Conservation (phyloP, 1,140 invertebrate species). For the Euglossa dilemma region DNA sequence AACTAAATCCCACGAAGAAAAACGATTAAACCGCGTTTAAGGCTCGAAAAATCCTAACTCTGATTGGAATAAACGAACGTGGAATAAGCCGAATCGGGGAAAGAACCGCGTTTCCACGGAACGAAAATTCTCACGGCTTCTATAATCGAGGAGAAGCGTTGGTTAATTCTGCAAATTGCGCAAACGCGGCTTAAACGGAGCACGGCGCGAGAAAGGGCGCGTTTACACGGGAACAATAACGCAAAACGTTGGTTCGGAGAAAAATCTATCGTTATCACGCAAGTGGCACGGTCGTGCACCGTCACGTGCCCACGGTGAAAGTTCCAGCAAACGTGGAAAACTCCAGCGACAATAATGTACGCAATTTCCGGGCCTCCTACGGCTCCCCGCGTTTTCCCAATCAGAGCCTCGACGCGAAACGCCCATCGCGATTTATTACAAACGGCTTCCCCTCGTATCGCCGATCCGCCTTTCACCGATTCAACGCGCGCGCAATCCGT, state of each 20-base stretch:
- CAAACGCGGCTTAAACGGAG: neutral
- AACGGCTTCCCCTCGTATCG: too few species aligned
- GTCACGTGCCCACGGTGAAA: slow-evolving; percentile 36
- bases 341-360: slow-evolving; percentile 25
- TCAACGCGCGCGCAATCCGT: too few species aligned
- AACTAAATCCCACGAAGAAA: too few species aligned
- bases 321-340: slow-evolving; percentile 34
- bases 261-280: slow-evolving; percentile 1
- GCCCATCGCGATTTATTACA: neutral
- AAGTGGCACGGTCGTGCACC: neutral
- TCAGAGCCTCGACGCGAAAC: neutral
- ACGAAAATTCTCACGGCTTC: neutral
- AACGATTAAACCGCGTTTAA: too few species aligned
- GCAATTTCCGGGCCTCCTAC: slow-evolving; percentile 40
- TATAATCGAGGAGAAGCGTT: neutral
- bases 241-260: neutral
- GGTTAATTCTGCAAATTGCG: neutral
- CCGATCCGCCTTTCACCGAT: slow-evolving; percentile 2
- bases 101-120: too few species aligned
- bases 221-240: neutral
- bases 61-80: too few species aligned
- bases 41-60: too few species aligned
- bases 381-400: neutral
- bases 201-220: neutral
- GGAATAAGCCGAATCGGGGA: too few species aligned